Evolutionary conservation across 2,113 vertebrate species (phyloP).

Genomic region (Halichoerus grypus): DNA sequence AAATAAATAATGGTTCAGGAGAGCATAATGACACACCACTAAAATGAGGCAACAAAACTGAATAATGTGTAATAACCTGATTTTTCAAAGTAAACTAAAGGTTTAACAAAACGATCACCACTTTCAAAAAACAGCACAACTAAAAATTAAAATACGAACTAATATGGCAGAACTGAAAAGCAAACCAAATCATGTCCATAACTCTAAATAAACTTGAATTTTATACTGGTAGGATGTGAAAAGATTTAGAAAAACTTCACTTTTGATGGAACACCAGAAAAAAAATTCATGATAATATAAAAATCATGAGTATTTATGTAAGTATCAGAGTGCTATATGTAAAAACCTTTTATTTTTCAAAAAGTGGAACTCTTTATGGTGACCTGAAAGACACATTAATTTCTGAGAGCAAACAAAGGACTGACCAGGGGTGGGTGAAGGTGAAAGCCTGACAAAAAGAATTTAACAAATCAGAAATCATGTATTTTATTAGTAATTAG

Average conservation of each 20-base stretch:
- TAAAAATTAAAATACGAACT: not conserved
- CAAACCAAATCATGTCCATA: not conserved
- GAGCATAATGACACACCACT: not conserved
- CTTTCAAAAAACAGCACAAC: not conserved
- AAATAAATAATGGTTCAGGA: not conserved
- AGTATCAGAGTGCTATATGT: not conserved
- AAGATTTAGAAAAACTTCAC: not conserved
- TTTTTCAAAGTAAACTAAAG: not conserved
- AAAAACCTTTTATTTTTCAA: not conserved
- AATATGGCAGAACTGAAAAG: not conserved
- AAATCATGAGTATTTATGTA: not conserved
- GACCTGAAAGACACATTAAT: not conserved
- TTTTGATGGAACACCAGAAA: not conserved
- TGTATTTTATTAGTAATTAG: not conserved
- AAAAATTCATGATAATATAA: not conserved
- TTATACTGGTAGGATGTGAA: not conserved
- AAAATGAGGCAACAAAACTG: not conserved
- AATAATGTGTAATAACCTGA: not conserved
- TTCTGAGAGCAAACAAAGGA: not conserved
- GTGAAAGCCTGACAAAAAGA: not conserved
- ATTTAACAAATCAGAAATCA: not conserved
- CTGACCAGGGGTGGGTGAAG: not conserved
- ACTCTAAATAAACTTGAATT: not conserved
- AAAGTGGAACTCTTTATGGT: not conserved
- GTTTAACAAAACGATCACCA: not conserved